Evolutionary conservation across 2,888 invertebrate species (phyloP).

Genomic region (Tachina fera): DNA sequence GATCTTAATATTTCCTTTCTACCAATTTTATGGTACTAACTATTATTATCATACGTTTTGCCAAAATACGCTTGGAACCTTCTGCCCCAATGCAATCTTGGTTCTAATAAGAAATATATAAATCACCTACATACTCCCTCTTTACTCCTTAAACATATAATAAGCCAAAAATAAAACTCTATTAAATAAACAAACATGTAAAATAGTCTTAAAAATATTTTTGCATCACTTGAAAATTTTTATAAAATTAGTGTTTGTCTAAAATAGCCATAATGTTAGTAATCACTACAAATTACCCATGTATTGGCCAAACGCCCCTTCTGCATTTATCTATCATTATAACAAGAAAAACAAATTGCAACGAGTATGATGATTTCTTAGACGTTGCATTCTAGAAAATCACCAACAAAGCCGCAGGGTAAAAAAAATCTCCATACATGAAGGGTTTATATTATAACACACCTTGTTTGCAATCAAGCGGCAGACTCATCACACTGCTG

Average conservation of each 20-base stretch:
- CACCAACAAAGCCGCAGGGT: conserved; percentile 10
- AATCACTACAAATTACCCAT: conserved; percentile 67
- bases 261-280: conserved; percentile 66
- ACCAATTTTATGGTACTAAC: too few species aligned
- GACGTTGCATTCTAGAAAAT: conserved; percentile 16
- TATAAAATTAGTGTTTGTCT: conserved; percentile 57
- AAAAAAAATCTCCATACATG: conserved; percentile 39
- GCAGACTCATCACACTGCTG: not conserved
- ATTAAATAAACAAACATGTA: conserved; percentile 21
- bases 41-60: too few species aligned
- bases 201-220: conserved; percentile 1
- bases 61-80: too few species aligned
- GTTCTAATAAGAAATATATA: not conserved
- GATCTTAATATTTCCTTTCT: too few species aligned
- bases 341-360: conserved; percentile 41
- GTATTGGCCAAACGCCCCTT: conserved; percentile 63
- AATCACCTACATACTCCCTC: too few species aligned
- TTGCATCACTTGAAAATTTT: conserved; percentile 23
- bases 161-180: not conserved
- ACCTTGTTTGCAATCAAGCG: conserved; percentile 53
- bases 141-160: not conserved
- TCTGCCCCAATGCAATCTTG: too few species aligned
- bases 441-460: conserved; percentile 60
- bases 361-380: conserved; percentile 34
- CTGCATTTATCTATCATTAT: conserved; percentile 60